Evolutionary conservation across 2,888 invertebrate genomes (phyloP), one percentile per base, ranked within the genome.

Genomic region (Uropetala carovei): DNA sequence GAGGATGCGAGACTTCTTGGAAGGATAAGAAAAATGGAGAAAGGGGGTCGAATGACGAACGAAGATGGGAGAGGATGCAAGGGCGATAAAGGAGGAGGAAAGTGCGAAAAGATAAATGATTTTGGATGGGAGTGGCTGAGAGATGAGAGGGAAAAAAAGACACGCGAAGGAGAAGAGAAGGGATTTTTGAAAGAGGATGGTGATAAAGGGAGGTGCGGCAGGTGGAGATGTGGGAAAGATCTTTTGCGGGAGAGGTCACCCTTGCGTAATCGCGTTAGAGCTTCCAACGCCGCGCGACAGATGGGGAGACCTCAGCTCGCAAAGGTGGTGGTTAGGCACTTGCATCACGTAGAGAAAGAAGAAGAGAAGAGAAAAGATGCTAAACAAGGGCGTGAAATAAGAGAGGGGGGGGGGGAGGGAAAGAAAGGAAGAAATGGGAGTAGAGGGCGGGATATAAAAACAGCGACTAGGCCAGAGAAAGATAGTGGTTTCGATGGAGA

Each of bases 291-390:
- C 59, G 30, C 60, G 30, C 86, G 86, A 86, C 86, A 86, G 86
- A 86, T 86, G 86, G 86, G 86, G 86, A 86, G 86, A 86, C 83
- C 57, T 83, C 83, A n/a, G 83, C 43, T 86, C 86, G 86, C 86
- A 60, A 86, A 86, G 86, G 83, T 83, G 43, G 83, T 56, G 83
- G 83, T 16, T 16, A 83, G 57, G 83, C 83, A 83, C 83, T 83
- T 57, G 83, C 83, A 57, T n/a, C 18, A 56, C 18, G n/a, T n/a
- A n/a, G 10, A 56, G 83, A n/a, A 56, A n/a, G 27, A 43, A 82
- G 3, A 16, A 82, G 58, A 58, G 85, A 85, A 85, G n/a, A 5
- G 59, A 27, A 43, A 13, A 27, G 43, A 27, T 82, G 43, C 82
- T 82, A 27, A 43, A 82, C 82, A 16, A 43, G 16, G 27, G 27